Percentiles rank a stretch among this genome's conserved stretches.
phyloP scores from a whole-genome alignment of 2,113 vertebrate genomes.

The Sebastes fasciatus region DNA sequence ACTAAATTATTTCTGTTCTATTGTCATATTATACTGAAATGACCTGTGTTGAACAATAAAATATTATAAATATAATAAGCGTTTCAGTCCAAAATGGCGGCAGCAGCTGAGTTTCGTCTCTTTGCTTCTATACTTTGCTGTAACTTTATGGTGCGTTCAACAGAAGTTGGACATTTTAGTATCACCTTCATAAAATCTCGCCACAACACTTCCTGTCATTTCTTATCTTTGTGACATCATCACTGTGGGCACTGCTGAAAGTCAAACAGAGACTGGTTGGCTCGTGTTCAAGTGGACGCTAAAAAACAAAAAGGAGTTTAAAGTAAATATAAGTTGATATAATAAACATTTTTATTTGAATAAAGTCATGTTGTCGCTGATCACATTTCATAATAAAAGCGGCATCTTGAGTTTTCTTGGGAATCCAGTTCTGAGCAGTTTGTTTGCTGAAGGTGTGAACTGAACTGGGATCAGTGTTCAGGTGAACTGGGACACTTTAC shows the following conservation, averaged over 20 bases:
- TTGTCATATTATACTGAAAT: too few species aligned
- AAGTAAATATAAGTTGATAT: neutral
- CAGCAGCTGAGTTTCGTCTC: too few species aligned
- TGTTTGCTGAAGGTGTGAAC: constrained; percentile 8
- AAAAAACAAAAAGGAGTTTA: neutral
- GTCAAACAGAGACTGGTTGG: too few species aligned
- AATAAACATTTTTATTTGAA: neutral
- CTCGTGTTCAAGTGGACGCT: too few species aligned
- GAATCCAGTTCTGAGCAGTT: neutral
- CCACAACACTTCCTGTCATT: too few species aligned
- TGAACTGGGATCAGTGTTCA: neutral
- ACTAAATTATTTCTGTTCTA: too few species aligned
- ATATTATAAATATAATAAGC: too few species aligned
- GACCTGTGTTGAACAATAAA: too few species aligned
- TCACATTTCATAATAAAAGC: constrained; percentile 9
- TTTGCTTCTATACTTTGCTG: too few species aligned
- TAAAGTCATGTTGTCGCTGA: neutral
- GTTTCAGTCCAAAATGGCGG: too few species aligned
- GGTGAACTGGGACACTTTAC: neutral
- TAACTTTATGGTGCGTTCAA: too few species aligned
- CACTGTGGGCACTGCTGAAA: neutral
- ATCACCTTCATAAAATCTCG: neutral
- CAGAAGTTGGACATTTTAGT: neutral
- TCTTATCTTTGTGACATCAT: neutral
- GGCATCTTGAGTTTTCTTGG: neutral